Evolutionary conservation across 1,140 invertebrate species (phyloP), one percentile per base, ranked within the genome.

Genomic region (Paralvinella palmiformis): DNA sequence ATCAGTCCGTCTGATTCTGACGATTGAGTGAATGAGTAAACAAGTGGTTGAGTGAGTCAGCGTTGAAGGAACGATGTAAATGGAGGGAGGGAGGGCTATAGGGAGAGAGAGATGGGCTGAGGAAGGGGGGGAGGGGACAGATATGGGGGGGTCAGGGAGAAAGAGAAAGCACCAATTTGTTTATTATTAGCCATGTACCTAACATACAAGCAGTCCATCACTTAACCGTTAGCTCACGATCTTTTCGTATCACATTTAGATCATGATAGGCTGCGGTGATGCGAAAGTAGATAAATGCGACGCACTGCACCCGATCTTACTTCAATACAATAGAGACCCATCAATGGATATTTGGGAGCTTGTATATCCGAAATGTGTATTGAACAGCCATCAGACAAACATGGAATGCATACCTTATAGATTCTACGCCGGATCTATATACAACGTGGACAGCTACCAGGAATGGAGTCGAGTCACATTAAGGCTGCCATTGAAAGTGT

Each of bases 381-480:
- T 80, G 10, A 70, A 71, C 55, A 35, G 60, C 3, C 33, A 20
- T 67, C 63, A 17, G 64, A 67, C 29, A 68, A 66, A 53, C 65
- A 71, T 63, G 69, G 75, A 79, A 56, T 83, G 81, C 69, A 70
- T 72, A 7, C 79, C 81, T 10, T 74, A 78, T 58, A 71, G 72
- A 29, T 80, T 79, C 62, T 77, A 82, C 58, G 55, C 64, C 17
- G 74, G 79, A 36, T 79, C 78, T 56, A 55, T 74, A 4, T 82
- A 78, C 69, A 71, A 69, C 6, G 64, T 75, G 15, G 74, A 79
- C 27, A 68, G 68, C 0, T 68, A 77, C 60, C 72, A 72, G 1
- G 68, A 67, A 5, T 83, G 82, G 82, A 78, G 74, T 2, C 68
- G 79, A 45, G 72, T 83, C 13, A 81, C 75, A 22, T 71, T 82